Conservation (phyloP, 53 echinoderm and acorn worm species). For the Henricia sp. region DNA sequence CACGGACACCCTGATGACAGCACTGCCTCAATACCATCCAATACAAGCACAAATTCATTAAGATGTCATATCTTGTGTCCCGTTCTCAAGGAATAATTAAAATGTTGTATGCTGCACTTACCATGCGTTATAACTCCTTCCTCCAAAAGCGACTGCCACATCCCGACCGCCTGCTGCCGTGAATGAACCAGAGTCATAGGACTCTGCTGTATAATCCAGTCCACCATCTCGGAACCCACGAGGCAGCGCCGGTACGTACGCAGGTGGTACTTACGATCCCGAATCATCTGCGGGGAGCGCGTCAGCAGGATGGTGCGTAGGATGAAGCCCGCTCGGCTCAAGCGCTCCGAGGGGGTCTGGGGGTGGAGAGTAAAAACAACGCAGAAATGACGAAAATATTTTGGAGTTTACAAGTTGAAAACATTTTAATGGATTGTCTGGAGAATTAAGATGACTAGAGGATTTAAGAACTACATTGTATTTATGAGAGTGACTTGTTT, state of each 20-base stretch:
- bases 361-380: not conserved
- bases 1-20: no score
- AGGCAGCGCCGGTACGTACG: slow-evolving; percentile 96
- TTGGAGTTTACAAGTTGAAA: no score
- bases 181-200: slow-evolving; percentile 86
- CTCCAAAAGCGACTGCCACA: slow-evolving; percentile 97
- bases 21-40: no score
- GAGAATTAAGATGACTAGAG: no score
- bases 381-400: no score
- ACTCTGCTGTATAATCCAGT: slow-evolving; percentile 96
- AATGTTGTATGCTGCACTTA: slow-evolving; percentile 11
- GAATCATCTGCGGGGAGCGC: slow-evolving; percentile 86
- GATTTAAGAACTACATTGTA: no score
- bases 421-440: no score
- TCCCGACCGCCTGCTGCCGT: slow-evolving; percentile 91
- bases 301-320: slow-evolving; percentile 84
- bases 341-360: slow-evolving; percentile 86
- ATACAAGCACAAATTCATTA: no score
- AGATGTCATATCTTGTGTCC: no score
- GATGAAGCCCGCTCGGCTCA: slow-evolving; percentile 87
- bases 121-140: slow-evolving; percentile 91
- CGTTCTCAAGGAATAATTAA: no score
- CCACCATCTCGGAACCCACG: slow-evolving; percentile 97
- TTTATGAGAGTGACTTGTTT: no score
- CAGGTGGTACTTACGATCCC: slow-evolving; percentile 90